A percentile compares a stretch with the other conserved stretches of the same genome.
Evolutionary conservation across 2,113 vertebrate genomes (phyloP).

Genomic region (Eolophus roseicapilla): DNA sequence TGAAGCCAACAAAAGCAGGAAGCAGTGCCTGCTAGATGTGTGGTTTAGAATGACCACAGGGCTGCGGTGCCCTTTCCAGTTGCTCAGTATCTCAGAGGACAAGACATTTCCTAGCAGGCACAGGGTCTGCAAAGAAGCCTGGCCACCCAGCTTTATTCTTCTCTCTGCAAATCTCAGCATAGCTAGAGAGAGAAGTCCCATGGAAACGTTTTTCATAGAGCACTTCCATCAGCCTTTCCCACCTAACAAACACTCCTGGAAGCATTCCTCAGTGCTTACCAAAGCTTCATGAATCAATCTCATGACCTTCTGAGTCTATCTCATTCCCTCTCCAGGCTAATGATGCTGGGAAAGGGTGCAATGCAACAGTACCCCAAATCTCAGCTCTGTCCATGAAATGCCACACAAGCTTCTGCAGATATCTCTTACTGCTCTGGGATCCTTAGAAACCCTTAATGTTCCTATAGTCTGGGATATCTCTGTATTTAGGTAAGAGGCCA

Average conservation of each 20-base stretch:
- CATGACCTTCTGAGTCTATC: background rate
- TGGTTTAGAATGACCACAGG: background rate
- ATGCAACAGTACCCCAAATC: background rate
- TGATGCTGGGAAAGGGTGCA: background rate
- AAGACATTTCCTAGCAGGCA: background rate
- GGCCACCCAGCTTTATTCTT: background rate
- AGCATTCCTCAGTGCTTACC: background rate
- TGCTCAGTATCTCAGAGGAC: background rate
- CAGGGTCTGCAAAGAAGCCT: background rate
- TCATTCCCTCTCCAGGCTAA: background rate
- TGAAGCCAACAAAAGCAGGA: background rate
- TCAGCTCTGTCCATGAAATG: background rate
- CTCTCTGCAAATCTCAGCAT: background rate
- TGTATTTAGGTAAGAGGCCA: background rate
- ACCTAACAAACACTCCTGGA: background rate
- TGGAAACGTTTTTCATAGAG: rapidly evolving
- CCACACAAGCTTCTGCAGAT: background rate
- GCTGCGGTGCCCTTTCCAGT: background rate
- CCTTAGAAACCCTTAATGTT: background rate
- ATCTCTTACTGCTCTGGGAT: background rate
- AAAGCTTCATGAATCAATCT: background rate
- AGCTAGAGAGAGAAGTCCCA: background rate
- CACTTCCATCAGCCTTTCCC: background rate
- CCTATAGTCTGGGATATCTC: background rate
- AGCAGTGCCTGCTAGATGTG: background rate